Evolutionary conservation across 2,797 vertebrate genomes (phyloP).

Genomic region (Antennarius maculatus): DNA sequence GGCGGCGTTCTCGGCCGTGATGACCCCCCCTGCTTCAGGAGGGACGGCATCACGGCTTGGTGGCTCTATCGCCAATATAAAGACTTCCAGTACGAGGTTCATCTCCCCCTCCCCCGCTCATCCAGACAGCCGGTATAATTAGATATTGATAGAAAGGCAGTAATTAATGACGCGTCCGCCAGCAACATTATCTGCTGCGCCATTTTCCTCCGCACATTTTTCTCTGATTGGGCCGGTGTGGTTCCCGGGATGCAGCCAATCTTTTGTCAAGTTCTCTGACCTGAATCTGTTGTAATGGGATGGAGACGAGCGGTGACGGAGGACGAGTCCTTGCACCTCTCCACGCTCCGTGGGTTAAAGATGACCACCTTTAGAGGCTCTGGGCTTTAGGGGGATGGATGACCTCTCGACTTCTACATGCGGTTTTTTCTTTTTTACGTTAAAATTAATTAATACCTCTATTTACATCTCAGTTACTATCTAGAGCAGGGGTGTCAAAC

Average conservation of each 20-base stretch:
- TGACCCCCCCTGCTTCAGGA: conserved; percentile 45
- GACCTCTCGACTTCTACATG: not conserved
- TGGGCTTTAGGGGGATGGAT: conserved; percentile 2
- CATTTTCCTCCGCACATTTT: conserved; percentile 64
- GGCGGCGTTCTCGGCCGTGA: conserved; percentile 37
- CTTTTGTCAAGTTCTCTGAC: conserved; percentile 72
- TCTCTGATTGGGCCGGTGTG: conserved; percentile 60
- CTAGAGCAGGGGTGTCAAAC: too few species aligned
- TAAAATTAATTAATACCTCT: not conserved
- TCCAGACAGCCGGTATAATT: conserved; percentile 79
- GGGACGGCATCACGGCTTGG: conserved; percentile 30
- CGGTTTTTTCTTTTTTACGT: not conserved
- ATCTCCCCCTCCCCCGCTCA: conserved; percentile 59
- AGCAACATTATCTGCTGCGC: conserved; percentile 67
- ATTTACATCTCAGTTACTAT: not conserved
- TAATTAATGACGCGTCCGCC: conserved; percentile 80
- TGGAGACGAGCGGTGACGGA: conserved; percentile 47
- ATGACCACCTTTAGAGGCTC: conserved; percentile 13
- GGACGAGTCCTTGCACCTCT: conserved; percentile 7
- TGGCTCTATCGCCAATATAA: conserved; percentile 58
- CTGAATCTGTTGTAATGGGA: conserved; percentile 71
- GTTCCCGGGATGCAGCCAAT: conserved; percentile 56
- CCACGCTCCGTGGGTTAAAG: conserved; percentile 33
- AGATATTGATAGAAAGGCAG: conserved; percentile 81
- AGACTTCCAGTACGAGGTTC: conserved; percentile 63